Conservation (phyloP, 1,140 invertebrate genomes). For the Diabrotica virgifera region DNA sequence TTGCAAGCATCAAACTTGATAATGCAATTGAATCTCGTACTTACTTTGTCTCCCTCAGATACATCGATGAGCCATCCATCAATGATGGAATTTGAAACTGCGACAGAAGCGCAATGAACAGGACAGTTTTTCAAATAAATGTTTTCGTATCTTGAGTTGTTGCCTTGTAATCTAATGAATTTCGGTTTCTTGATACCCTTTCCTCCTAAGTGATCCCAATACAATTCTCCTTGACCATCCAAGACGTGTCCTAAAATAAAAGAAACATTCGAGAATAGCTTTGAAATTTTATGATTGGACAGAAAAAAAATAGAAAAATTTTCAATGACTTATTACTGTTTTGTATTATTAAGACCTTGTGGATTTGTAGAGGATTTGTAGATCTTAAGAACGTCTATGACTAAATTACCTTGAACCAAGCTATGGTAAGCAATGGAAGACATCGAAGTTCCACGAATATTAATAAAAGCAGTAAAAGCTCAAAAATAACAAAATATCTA, state of each 20-base stretch:
- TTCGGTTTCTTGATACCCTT: constrained; percentile 11
- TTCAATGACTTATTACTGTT: too few relatives aligned
- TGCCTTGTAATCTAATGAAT: constrained; percentile 14
- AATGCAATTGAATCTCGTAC: background rate
- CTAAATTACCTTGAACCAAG: too few relatives aligned
- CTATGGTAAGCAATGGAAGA: too few relatives aligned
- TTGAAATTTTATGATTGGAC: too few relatives aligned
- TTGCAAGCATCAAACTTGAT: too few relatives aligned
- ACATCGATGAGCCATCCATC: constrained; percentile 25
- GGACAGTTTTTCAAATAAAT: constrained; percentile 14
- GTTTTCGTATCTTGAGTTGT: background rate
- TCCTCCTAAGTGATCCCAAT: constrained; percentile 13
- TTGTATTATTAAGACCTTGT: too few relatives aligned
- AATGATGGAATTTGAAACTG: constrained; percentile 19
- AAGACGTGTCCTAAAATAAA: constrained; percentile 5
- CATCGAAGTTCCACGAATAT: too few relatives aligned
- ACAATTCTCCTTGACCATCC: constrained; percentile 12
- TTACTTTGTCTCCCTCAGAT: constrained; percentile 23
- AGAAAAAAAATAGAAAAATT: too few relatives aligned
- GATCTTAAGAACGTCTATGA: too few relatives aligned
- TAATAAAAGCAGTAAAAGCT: too few relatives aligned
- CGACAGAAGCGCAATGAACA: constrained; percentile 23
- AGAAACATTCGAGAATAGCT: background rate
- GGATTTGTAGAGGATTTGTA: too few relatives aligned
- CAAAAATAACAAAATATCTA: too few relatives aligned